Percentiles rank a stretch among this genome's conserved stretches.
Evolutionary conservation across 2,113 vertebrate species (phyloP).

Genomic region (Seriola quinqueradiata): DNA sequence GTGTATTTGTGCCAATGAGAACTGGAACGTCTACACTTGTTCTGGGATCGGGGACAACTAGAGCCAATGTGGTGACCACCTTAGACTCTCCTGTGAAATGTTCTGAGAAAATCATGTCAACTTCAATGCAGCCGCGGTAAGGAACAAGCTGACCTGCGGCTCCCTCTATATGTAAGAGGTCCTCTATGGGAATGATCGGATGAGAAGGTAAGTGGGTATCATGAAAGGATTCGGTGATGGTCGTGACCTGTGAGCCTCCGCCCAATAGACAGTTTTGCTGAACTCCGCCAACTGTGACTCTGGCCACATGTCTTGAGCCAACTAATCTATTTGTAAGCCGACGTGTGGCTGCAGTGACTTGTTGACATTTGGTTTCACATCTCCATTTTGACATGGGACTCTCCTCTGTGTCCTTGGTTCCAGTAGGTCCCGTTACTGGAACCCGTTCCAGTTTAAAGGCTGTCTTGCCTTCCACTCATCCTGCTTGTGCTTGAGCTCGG

Average conservation of each 20-base stretch:
- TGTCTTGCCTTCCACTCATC: background rate
- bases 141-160: background rate
- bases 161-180: slow-evolving; percentile 14
- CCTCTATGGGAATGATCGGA: background rate
- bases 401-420: background rate
- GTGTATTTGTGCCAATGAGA: background rate
- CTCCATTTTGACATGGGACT: background rate
- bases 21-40: background rate
- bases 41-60: slow-evolving; percentile 4
- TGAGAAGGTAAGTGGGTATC: background rate
- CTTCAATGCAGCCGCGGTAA: background rate
- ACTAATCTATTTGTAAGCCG: background rate
- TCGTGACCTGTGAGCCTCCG: background rate
- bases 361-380: background rate
- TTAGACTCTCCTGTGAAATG: too few relatives aligned
- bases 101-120: too few relatives aligned
- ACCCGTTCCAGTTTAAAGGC: slow-evolving; percentile 15
- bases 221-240: background rate
- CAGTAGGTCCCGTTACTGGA: background rate
- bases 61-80: background rate
- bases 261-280: background rate
- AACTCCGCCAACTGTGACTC: background rate
- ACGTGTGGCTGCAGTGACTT: fast-evolving
- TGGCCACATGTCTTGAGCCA: background rate
- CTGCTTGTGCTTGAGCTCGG: background rate